A percentile compares a stretch with the other conserved stretches of the same genome.
phyloP scores from a whole-genome alignment of 2,797 vertebrate genomes.

The Lepilemur septentrionalis region DNA sequence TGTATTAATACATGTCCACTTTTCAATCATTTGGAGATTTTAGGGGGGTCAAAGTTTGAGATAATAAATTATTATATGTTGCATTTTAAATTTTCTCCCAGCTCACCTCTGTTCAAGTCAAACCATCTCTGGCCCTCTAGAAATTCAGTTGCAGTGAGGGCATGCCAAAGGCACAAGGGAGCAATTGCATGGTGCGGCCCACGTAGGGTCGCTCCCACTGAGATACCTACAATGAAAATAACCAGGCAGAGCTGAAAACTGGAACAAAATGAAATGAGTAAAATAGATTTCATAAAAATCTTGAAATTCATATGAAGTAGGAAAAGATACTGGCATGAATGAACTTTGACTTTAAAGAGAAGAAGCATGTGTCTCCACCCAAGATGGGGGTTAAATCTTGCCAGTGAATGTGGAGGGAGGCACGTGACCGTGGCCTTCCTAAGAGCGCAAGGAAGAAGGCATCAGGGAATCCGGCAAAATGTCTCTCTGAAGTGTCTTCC shows the following conservation, averaged over 20 bases:
- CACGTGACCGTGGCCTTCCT: neutral
- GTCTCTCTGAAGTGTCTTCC: neutral
- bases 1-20: neutral
- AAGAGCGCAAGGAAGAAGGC: neutral
- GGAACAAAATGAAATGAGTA: neutral
- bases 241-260: neutral
- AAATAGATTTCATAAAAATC: neutral
- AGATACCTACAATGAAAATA: neutral
- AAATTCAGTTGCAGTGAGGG: neutral
- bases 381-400: neutral
- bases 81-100: neutral
- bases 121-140: neutral
- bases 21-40: neutral
- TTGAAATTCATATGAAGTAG: neutral
- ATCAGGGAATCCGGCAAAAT: neutral
- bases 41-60: neutral
- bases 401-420: neutral
- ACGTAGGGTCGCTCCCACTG: neutral
- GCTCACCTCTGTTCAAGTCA: neutral
- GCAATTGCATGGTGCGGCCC: neutral
- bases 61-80: neutral
- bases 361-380: constrained; percentile 33
- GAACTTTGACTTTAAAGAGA: constrained; percentile 48
- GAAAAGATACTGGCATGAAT: constrained; percentile 32
- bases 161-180: neutral